phyloP scores from a whole-genome alignment of 2,797 vertebrate genomes.

The Sphenodon punctatus region DNA sequence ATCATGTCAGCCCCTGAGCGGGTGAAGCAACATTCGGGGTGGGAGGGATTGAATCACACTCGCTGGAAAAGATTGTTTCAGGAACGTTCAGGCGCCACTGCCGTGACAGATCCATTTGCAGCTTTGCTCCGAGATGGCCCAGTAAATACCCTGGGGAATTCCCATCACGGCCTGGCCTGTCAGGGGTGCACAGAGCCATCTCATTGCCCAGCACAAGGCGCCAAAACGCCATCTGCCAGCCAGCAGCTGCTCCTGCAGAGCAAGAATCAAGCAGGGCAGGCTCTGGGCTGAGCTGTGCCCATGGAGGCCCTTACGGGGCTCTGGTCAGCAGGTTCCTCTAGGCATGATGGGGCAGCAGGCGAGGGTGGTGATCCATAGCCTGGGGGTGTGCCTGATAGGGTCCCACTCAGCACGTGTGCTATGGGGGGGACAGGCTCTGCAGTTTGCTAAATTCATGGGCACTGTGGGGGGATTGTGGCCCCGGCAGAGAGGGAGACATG shows the following conservation, averaged over 20 bases:
- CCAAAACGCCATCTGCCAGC: constrained; percentile 6
- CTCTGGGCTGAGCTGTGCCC: not conserved
- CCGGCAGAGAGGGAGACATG: no score
- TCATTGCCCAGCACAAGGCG: not conserved
- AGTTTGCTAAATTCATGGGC: no score
- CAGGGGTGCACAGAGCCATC: not conserved
- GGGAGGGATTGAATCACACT: constrained; percentile 47
- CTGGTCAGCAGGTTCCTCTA: no score
- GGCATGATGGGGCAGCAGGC: no score
- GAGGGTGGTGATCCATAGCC: no score
- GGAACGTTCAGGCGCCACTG: constrained; percentile 40
- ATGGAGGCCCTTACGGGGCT: no score
- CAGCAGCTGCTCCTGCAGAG: not conserved
- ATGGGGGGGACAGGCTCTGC: no score
- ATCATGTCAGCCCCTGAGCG: constrained; percentile 33
- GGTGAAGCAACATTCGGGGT: constrained; percentile 23
- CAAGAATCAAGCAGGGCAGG: not conserved
- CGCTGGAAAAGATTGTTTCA: constrained; percentile 49
- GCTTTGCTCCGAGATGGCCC: constrained; percentile 35
- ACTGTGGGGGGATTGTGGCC: not conserved
- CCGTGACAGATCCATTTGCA: constrained; percentile 52
- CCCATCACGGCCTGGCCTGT: not conserved
- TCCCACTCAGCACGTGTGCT: no score
- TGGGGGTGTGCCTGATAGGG: no score
- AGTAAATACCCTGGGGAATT: constrained; percentile 6